phyloP scores from a whole-genome alignment of 2,113 vertebrate genomes.

The Junco hyemalis region DNA sequence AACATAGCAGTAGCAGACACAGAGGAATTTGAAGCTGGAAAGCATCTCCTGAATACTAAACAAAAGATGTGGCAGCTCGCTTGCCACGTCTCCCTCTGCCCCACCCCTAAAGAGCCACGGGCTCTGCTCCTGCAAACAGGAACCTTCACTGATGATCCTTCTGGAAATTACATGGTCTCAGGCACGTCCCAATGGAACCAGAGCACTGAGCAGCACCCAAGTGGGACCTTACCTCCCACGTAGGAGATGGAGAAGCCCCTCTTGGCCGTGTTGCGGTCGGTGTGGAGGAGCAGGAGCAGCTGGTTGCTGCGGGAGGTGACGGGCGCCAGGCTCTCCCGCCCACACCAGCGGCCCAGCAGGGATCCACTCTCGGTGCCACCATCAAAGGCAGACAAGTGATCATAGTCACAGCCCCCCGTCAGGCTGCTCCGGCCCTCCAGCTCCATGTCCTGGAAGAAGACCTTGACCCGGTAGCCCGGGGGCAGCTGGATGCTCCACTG shows the following conservation, averaged over 20 bases:
- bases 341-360: constrained; percentile 89
- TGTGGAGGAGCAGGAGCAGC: constrained; percentile 87
- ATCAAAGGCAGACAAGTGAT: constrained; percentile 85
- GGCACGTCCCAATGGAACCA: accelerated
- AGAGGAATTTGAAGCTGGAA: neutral
- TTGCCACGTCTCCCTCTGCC: accelerated
- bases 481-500: constrained; percentile 86
- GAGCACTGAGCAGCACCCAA: neutral
- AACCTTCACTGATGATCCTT: accelerated
- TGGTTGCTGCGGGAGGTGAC: constrained; percentile 82
- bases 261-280: constrained; percentile 84
- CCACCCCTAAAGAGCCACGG: neutral
- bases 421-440: constrained; percentile 89
- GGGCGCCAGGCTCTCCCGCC: constrained; percentile 72
- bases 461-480: constrained; percentile 82
- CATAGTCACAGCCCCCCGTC: constrained; percentile 86
- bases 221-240: constrained; percentile 82
- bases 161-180: accelerated
- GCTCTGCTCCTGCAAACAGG: neutral
- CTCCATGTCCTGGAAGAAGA: constrained; percentile 88
- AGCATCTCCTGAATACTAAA: neutral
- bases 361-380: constrained; percentile 76
- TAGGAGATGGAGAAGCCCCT: constrained; percentile 88
- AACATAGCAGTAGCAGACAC: neutral
- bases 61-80: accelerated